Evolutionary conservation across 2,797 vertebrate species (phyloP).

Genomic region (Monodelphis domestica): DNA sequence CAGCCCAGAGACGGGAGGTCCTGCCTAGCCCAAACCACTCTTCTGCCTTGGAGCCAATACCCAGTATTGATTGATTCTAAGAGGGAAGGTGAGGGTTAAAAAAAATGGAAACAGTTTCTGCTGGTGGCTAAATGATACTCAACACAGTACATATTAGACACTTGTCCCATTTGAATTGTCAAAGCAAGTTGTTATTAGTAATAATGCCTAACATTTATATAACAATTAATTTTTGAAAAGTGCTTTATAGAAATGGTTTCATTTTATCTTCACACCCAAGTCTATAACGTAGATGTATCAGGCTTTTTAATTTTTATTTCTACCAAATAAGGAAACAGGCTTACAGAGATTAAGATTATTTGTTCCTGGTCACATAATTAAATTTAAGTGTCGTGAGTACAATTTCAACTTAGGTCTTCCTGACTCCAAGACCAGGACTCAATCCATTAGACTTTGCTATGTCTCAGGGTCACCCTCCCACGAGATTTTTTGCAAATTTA

Average conservation of each 20-base stretch:
- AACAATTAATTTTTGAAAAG: neutral
- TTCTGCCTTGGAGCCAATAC: too few relatives aligned
- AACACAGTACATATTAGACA: neutral
- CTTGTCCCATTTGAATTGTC: neutral
- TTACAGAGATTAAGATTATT: neutral
- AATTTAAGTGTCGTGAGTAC: neutral
- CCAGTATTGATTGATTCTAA: too few relatives aligned
- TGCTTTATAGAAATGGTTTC: neutral
- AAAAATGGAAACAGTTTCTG: neutral
- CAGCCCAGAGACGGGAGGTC: too few relatives aligned
- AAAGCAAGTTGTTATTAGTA: neutral
- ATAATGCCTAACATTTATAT: neutral
- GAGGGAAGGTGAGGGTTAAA: too few relatives aligned
- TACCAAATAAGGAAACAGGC: neutral
- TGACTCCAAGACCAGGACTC: neutral
- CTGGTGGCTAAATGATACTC: neutral
- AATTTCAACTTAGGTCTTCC: neutral
- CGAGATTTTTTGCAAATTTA: neutral
- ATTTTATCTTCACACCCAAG: neutral
- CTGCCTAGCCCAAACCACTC: too few relatives aligned
- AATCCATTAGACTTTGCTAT: neutral
- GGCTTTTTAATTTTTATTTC: neutral
- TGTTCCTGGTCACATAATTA: neutral
- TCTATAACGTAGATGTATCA: neutral
- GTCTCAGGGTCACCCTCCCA: neutral